These are phyloP conservation scores for Sarcophaga peregrina DNA, from an alignment of 1,140 invertebrate genomes.

Conservation along the genomic window DNA sequence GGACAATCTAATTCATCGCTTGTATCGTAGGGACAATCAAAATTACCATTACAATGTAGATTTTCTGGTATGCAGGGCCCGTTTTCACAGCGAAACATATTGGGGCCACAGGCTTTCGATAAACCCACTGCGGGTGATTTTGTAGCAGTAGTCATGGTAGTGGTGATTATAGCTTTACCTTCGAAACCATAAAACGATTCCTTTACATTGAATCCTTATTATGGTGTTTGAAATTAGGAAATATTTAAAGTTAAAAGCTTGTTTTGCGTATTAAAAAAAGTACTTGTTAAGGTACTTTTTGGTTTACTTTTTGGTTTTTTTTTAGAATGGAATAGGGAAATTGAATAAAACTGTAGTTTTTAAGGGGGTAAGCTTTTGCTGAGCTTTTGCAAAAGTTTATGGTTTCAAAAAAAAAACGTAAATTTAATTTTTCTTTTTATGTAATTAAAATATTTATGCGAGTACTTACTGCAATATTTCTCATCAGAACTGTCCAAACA, in stretches of 20 bases:
- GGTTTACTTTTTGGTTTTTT: no score
- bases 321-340: no score
- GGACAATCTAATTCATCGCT: slow-evolving; percentile 77
- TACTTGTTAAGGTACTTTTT: no score
- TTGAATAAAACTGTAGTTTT: no score
- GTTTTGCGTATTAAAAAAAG: no score
- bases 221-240: background rate
- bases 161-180: background rate
- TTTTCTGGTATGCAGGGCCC: slow-evolving; percentile 73
- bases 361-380: no score
- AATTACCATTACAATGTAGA: slow-evolving; percentile 71
- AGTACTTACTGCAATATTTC: slow-evolving; percentile 72
- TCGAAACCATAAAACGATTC: slow-evolving; percentile 38
- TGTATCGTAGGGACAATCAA: slow-evolving; percentile 75
- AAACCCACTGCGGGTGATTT: no score
- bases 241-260: background rate
- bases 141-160: background rate
- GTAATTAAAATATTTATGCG: background rate
- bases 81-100: slow-evolving; percentile 74
- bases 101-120: slow-evolving; percentile 54
- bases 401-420: no score
- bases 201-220: slow-evolving; percentile 24
- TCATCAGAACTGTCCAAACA: slow-evolving; percentile 82
- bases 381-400: no score
- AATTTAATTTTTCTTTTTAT: no score